phyloP scores from a whole-genome alignment of 2,797 vertebrate species.

The Schizopygopsis pylzovi region DNA sequence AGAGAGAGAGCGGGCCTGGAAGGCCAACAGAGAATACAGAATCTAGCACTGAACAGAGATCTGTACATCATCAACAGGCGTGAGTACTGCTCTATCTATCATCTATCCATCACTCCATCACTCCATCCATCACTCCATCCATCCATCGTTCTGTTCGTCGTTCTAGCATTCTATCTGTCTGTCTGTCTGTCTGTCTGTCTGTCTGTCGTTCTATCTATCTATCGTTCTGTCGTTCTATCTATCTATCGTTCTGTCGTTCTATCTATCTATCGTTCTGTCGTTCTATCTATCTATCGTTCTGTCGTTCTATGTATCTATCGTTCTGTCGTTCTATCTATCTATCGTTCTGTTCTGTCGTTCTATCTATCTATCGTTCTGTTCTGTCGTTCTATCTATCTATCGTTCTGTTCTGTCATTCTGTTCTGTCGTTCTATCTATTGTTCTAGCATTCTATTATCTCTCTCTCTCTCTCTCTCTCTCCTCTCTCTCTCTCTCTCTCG shows the following conservation, averaged over 20 bases:
- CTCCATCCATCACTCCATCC: too few relatives aligned
- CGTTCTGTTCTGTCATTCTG: too few relatives aligned
- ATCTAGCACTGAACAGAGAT: slow-evolving; percentile 2
- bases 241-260: neutral
- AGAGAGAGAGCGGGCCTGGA: neutral
- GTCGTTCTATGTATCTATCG: neutral
- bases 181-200: neutral
- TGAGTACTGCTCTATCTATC: neutral
- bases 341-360: too few relatives aligned
- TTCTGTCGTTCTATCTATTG: too few relatives aligned
- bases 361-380: too few relatives aligned
- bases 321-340: neutral
- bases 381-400: too few relatives aligned
- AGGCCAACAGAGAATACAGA: neutral
- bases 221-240: neutral
- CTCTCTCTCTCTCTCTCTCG: too few relatives aligned
- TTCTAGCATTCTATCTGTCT: neutral
- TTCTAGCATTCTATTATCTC: too few relatives aligned
- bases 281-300: neutral
- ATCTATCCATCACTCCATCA: neutral
- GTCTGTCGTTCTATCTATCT: neutral
- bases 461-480: too few relatives aligned
- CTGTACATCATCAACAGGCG: slow-evolving; percentile 20
- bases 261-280: neutral
- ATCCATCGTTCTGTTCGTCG: neutral